Evolutionary conservation across 1,140 invertebrate genomes (phyloP).

Genomic region (Ruditapes philippinarum): DNA sequence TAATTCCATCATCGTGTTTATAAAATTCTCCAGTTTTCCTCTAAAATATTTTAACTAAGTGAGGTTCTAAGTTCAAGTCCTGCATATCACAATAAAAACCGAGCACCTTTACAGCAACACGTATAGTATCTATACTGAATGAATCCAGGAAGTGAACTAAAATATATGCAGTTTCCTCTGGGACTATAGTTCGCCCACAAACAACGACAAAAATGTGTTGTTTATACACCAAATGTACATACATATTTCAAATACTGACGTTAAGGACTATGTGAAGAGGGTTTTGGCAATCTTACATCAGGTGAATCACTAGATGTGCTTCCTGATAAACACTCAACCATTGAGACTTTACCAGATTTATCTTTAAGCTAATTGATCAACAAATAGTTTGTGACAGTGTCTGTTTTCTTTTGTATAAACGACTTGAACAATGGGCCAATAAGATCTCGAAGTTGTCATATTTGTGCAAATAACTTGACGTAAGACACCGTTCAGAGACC

Average conservation of each 20-base stretch:
- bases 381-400: neutral
- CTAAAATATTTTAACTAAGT: too few relatives aligned
- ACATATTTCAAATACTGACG: constrained; percentile 9
- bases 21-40: neutral
- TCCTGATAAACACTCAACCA: neutral
- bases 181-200: neutral
- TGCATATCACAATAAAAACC: neutral
- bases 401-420: neutral
- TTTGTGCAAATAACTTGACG: too few relatives aligned
- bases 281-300: neutral
- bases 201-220: neutral
- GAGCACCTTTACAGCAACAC: neutral
- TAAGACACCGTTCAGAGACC: too few relatives aligned
- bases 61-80: neutral
- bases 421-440: too few relatives aligned
- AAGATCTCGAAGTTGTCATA: too few relatives aligned
- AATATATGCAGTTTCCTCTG: neutral
- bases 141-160: neutral
- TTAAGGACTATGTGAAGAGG: neutral
- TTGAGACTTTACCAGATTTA: neutral
- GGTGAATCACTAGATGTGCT: neutral
- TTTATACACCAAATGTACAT: neutral
- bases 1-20: constrained; percentile 14
- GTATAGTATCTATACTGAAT: neutral
- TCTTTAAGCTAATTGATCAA: neutral